Percentiles rank a stretch among this genome's conserved stretches.
Evolutionary conservation across 1,140 invertebrate species (phyloP).

Genomic region (Pseudomyrmex flavicornis): DNA sequence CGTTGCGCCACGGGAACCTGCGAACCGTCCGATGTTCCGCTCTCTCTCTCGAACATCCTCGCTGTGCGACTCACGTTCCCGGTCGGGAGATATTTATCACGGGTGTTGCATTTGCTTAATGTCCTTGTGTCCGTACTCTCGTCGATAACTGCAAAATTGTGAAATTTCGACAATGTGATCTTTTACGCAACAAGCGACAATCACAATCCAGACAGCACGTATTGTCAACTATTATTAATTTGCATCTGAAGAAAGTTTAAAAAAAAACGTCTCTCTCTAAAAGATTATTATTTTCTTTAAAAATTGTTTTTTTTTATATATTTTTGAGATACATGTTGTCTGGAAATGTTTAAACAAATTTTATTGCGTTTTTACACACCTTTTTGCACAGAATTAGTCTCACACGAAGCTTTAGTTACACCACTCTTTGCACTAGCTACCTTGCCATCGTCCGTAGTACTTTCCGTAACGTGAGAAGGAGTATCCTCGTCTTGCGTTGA

Average conservation of each 20-base stretch:
- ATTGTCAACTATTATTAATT: too few relatives aligned
- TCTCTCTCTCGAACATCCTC: conserved; percentile 81
- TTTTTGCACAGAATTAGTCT: conserved; percentile 70
- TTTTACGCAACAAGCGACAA: neutral
- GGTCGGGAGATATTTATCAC: conserved; percentile 76
- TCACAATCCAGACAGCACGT: neutral
- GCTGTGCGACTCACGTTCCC: conserved; percentile 84
- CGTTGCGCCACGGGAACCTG: conserved; percentile 59
- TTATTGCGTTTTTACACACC: conserved; percentile 66
- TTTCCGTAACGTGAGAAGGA: conserved; percentile 14
- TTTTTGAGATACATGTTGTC: too few relatives aligned
- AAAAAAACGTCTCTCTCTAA: too few relatives aligned
- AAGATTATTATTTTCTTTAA: too few relatives aligned
- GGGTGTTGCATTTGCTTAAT: conserved; percentile 63
- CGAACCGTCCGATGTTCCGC: conserved; percentile 40
- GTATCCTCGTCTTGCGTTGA: neutral
- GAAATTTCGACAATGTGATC: neutral
- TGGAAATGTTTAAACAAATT: conserved; percentile 1
- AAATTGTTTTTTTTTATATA: too few relatives aligned
- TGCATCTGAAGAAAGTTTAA: too few relatives aligned
- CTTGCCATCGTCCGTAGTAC: conserved; percentile 37
- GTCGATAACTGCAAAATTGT: conserved; percentile 64
- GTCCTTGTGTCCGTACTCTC: conserved; percentile 78
- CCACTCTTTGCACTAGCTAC: conserved; percentile 53
- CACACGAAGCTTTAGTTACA: conserved; percentile 67